A percentile compares a stretch with the other conserved stretches of the same genome.
Conservation (phyloP, 2,888 invertebrate species). For the Agonopterix arenella region DNA sequence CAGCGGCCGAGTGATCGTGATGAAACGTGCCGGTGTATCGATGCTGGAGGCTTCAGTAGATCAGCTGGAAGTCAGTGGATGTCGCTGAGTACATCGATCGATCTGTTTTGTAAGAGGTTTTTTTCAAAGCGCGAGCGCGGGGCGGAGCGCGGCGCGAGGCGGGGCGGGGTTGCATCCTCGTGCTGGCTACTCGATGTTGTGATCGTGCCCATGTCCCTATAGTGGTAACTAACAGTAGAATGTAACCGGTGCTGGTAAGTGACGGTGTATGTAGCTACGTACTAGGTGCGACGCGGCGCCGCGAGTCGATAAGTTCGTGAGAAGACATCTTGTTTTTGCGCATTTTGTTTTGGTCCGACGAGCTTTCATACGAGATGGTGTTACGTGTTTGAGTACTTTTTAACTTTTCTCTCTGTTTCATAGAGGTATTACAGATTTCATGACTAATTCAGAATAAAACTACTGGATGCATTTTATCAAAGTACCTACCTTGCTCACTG, state of each 20-base stretch:
- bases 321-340: constrained; percentile 46
- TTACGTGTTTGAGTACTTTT: too few species aligned
- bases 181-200: constrained; percentile 16
- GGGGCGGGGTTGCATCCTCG: background rate
- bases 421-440: too few species aligned
- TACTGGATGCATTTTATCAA: too few species aligned
- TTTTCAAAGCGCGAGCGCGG: constrained; percentile 40
- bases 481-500: too few species aligned
- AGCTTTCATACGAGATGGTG: background rate
- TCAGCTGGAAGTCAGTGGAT: constrained; percentile 39
- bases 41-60: constrained; percentile 11
- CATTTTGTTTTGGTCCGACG: constrained; percentile 33
- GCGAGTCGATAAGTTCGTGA: constrained; percentile 2
- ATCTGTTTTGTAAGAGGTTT: constrained; percentile 66
- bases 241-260: background rate
- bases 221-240: background rate
- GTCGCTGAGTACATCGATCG: constrained; percentile 58
- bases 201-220: constrained; percentile 15
- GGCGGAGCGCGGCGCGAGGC: constrained; percentile 41
- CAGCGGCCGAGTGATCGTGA: background rate
- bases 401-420: too few species aligned
- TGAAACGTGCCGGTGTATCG: constrained; percentile 2
- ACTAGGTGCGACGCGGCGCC: background rate
- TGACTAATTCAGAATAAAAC: too few species aligned
- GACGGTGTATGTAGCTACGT: background rate